Percentiles rank a stretch among this genome's conserved stretches.
Evolutionary conservation across 2,888 invertebrate species (phyloP).

Genomic region (Heliconius charithonia): DNA sequence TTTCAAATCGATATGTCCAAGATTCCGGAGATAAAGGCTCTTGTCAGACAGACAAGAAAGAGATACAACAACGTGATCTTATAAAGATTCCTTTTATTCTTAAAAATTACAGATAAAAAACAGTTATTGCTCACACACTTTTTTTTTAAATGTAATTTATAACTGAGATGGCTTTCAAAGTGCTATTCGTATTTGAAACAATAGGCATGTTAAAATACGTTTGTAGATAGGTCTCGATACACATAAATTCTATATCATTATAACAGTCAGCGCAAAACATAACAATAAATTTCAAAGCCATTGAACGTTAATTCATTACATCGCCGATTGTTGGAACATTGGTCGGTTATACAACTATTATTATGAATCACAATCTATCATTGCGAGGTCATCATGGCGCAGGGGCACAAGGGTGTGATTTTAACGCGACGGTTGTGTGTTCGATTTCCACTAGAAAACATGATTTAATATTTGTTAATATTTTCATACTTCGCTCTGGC

Average conservation of each 20-base stretch:
- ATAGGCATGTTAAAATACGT: slow-evolving; percentile 28
- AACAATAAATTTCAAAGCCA: slow-evolving; percentile 41
- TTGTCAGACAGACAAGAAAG: too few species aligned
- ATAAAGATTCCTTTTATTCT: too few species aligned
- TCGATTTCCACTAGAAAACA: too few species aligned
- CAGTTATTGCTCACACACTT: neutral
- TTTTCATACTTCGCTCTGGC: too few species aligned
- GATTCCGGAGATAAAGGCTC: too few species aligned
- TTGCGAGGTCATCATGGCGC: too few species aligned
- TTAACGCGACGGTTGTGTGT: too few species aligned
- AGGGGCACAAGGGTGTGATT: too few species aligned
- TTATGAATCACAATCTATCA: slow-evolving; percentile 47
- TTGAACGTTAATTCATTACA: slow-evolving; percentile 42
- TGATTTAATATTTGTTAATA: too few species aligned
- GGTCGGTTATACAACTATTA: slow-evolving; percentile 41
- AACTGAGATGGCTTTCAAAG: neutral
- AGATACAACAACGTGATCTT: too few species aligned
- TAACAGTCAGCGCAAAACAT: slow-evolving; percentile 40
- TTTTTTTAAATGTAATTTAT: neutral
- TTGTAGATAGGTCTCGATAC: slow-evolving; percentile 29
- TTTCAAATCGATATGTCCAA: too few species aligned
- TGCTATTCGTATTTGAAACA: neutral
- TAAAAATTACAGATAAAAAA: too few species aligned
- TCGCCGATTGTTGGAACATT: slow-evolving; percentile 37
- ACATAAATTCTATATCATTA: slow-evolving; percentile 42